Evolutionary conservation across 2,888 invertebrate genomes (phyloP).

Genomic region (Polietes domitor): DNA sequence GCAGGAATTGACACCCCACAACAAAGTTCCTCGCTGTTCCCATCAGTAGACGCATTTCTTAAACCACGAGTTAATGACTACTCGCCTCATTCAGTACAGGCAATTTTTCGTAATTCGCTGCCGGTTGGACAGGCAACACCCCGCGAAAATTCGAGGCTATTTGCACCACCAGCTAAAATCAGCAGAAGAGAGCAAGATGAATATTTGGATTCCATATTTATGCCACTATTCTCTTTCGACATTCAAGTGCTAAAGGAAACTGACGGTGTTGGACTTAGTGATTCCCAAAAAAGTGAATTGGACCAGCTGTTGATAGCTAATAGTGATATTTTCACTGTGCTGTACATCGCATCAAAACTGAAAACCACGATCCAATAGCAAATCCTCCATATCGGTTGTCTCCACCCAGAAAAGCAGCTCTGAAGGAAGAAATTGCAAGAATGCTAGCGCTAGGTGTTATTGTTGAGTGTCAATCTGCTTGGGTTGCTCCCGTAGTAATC

Average conservation of each 20-base stretch:
- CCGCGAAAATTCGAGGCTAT: not conserved
- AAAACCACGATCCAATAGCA: not conserved
- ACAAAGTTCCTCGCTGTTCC: not conserved
- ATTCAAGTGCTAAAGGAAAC: constrained; percentile 25
- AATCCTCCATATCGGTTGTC: constrained; percentile 11
- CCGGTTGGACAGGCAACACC: constrained; percentile 23
- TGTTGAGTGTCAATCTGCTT: not conserved
- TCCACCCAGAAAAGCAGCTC: not conserved
- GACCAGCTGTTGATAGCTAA: constrained; percentile 26
- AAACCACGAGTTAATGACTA: constrained; percentile 10
- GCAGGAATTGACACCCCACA: not conserved
- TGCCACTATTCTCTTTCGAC: constrained; percentile 36
- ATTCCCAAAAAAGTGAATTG: constrained; percentile 23
- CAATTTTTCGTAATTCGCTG: constrained; percentile 13
- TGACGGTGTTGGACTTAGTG: constrained; percentile 39
- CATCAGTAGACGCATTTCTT: not conserved
- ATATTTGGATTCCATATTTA: constrained; percentile 4
- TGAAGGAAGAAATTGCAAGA: not conserved
- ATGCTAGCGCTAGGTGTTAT: constrained; percentile 3
- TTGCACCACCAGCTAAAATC: constrained; percentile 2
- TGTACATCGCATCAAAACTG: constrained; percentile 45
- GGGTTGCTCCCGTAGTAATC: constrained; percentile 72
- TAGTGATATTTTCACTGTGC: constrained; percentile 40
- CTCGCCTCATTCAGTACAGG: constrained; percentile 23
- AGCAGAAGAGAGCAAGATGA: not conserved